A percentile compares a stretch with the other conserved stretches of the same genome.
Evolutionary conservation across 2,888 invertebrate species (phyloP).

Genomic region (Xanthia icteritia): DNA sequence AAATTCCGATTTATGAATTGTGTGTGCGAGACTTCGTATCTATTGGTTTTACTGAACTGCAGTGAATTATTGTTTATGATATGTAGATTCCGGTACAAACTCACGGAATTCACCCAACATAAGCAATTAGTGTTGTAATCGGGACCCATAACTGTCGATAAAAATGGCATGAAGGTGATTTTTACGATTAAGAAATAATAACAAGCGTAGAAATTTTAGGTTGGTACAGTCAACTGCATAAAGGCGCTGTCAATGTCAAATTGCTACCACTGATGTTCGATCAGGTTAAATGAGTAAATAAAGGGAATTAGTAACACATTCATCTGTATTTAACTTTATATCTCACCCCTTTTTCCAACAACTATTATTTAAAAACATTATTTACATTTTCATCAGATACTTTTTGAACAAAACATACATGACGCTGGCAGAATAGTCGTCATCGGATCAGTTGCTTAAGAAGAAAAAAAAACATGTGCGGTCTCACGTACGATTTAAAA

Average conservation of each 20-base stretch:
- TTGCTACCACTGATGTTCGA: background rate
- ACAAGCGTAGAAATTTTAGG: background rate
- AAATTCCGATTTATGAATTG: too few species aligned
- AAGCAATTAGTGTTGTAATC: constrained; percentile 1
- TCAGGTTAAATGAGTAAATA: background rate
- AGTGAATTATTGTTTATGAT: background rate
- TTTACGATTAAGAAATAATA: background rate
- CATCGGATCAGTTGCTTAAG: background rate
- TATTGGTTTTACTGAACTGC: too few species aligned
- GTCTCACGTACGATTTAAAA: too few species aligned
- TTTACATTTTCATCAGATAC: background rate
- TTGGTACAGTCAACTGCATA: background rate
- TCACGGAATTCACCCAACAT: background rate
- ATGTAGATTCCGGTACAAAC: background rate
- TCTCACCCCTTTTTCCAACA: background rate
- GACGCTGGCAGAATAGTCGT: background rate
- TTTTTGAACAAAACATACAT: background rate
- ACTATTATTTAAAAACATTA: background rate
- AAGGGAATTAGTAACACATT: background rate
- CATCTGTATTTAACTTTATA: background rate
- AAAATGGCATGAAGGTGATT: background rate
- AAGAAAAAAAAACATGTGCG: background rate
- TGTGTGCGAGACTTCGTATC: too few species aligned
- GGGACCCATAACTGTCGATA: background rate
- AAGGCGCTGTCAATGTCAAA: background rate